Base-by-base conservation (phyloP, 2,888 invertebrate species). In the Hirtodrosophila duncani region DNA sequence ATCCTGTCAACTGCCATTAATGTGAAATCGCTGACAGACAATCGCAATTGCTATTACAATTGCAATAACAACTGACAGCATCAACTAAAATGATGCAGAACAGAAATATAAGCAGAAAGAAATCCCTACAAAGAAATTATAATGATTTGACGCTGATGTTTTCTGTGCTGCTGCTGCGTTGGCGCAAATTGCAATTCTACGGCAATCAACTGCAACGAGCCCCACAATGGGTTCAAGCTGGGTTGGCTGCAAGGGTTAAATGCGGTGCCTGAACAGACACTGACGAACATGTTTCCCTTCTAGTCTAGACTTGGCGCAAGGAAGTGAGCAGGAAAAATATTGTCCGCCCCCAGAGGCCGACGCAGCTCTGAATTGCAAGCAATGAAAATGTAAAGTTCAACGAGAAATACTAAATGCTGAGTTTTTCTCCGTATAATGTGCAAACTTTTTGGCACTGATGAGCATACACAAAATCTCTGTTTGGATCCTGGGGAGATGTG, bases 131-230 rank as follows among this genome's bases (percentile, higher is more conserved):
- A 61, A 77, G 57, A 77, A 77, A 77, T 77, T 77, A 75, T 72
- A 75, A 75, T 75, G 78, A 75, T 75, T 75, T 80, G 80, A 77
- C 80, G 72, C 80, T 80, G 74, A 72, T 77, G 75, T 63, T 80
- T n/a, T n/a, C n/a, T n/a, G n/a, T n/a, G n/a, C n/a, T n/a, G n/a
- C 63, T 80, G 78, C 69, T 59, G 63, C 70, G 75, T 53, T 71
- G 80, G 80, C 80, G 72, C 78, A 75, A 75, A 75, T 80, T 75
- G 74, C 80, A 75, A 75, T 75, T 75, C 70, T 62, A 72, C 80
- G 80, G 75, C 75, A 75, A 75, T 75, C 75, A 61, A 63, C 71
- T 59, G 63, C 49, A 52, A 41, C 31, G 16, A 44, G 45, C 41
- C 46, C 48, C 38, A 37, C 26, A 53, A 23, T 41, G 49, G 31